These are phyloP conservation scores for Mesodorylaimus sp. DNA, from an alignment of 2,888 invertebrate species.

Conservation along the genomic window DNA sequence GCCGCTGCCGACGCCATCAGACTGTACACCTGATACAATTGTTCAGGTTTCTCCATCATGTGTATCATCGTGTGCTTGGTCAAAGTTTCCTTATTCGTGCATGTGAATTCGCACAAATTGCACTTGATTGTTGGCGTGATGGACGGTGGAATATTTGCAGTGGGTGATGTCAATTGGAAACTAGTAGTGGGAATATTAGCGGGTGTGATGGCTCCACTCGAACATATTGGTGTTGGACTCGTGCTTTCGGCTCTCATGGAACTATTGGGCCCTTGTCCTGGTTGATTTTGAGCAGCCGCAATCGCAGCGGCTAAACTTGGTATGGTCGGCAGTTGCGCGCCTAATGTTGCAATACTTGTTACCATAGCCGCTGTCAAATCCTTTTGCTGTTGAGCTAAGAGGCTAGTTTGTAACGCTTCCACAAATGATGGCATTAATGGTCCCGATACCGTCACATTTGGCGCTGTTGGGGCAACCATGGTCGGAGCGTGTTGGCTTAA, in stretches of 20 bases:
- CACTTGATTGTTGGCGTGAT: conserved; percentile 27
- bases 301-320: too few species aligned
- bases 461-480: not conserved
- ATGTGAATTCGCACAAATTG: conserved; percentile 31
- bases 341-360: not conserved
- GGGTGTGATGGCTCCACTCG: too few species aligned
- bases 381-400: conserved; percentile 8
- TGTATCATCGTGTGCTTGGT: conserved; percentile 33
- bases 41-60: conserved; percentile 29
- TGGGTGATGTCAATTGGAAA: too few species aligned
- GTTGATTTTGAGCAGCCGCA: too few species aligned
- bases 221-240: too few species aligned
- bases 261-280: too few species aligned
- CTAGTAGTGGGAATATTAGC: too few species aligned
- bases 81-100: conserved; percentile 24
- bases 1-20: too few species aligned
- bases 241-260: too few species aligned
- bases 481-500: too few species aligned
- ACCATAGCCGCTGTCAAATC: not conserved
- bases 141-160: too few species aligned
- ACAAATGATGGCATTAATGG: not conserved
- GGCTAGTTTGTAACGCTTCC: too few species aligned
- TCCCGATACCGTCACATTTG: not conserved
- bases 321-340: conserved; percentile 4
- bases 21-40: conserved; percentile 18